Conservation (phyloP, 2,797 vertebrate genomes). For the Gymnopithys bicolor region DNA sequence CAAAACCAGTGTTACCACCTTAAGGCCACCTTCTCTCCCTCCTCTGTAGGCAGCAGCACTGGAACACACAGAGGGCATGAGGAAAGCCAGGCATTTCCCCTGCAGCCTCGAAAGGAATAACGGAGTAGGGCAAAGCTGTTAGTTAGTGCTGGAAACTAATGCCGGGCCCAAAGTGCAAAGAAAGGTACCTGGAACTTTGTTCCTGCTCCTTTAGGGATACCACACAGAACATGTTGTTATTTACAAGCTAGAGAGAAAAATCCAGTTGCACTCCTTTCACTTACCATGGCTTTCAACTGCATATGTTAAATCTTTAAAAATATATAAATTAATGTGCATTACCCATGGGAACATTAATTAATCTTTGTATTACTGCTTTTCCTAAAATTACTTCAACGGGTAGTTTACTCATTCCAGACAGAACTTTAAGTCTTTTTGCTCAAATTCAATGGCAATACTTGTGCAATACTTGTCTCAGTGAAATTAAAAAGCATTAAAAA, state of each 20-base stretch:
- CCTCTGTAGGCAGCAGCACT: not conserved
- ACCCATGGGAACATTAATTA: not conserved
- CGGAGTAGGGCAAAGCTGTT: not conserved
- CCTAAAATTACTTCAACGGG: not conserved
- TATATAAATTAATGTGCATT: not conserved
- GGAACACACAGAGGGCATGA: not conserved
- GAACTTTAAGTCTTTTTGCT: not conserved
- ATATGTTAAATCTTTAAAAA: not conserved
- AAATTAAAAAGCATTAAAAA: not conserved
- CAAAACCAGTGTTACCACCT: fast-evolving
- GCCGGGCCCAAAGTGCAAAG: not conserved
- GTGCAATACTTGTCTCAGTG: fast-evolving
- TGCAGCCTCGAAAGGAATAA: fast-evolving
- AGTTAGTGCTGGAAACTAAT: not conserved
- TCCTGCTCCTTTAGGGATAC: not conserved
- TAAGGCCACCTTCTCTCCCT: not conserved
- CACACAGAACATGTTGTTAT: not conserved
- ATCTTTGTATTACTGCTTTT: not conserved
- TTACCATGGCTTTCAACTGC: not conserved
- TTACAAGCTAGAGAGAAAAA: not conserved
- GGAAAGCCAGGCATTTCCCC: not conserved
- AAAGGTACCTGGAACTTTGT: not conserved
- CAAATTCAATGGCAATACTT: not conserved
- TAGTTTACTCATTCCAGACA: not conserved
- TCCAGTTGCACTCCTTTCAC: not conserved